These are phyloP conservation scores for Taxidea taxus DNA, from an alignment of 2,113 vertebrate species.

Conservation along the genomic window DNA sequence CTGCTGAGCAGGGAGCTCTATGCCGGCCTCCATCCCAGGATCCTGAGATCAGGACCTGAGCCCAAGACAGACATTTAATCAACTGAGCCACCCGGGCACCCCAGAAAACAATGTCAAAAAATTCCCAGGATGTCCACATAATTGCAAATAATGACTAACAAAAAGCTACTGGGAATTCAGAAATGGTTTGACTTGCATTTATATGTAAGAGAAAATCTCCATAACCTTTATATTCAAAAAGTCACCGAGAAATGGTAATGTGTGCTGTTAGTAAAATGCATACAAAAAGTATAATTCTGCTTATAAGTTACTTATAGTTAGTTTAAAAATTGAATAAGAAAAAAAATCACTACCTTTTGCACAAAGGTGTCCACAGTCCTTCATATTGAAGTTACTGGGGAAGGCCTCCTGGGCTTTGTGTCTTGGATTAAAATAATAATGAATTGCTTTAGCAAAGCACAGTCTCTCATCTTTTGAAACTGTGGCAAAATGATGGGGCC, in stretches of 20 bases:
- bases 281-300: not conserved
- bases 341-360: slow-evolving; percentile 80
- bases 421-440: slow-evolving; percentile 89
- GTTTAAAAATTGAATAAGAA: not conserved
- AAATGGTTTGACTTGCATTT: not conserved
- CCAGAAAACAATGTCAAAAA: not conserved
- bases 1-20: not conserved
- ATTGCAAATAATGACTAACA: not conserved
- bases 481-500: slow-evolving; percentile 88
- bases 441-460: slow-evolving; percentile 88
- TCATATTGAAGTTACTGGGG: slow-evolving; percentile 90
- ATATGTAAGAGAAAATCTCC: not conserved
- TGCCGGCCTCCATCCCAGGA: not conserved
- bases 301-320: slow-evolving; percentile 4
- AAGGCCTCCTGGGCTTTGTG: slow-evolving; percentile 88
- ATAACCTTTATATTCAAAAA: not conserved
- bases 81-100: not conserved
- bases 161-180: not conserved
- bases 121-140: not conserved
- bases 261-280: slow-evolving; percentile 1
- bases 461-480: slow-evolving; percentile 87
- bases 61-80: not conserved
- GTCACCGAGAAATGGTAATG: not conserved
- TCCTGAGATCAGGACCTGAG: not conserved
- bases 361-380: slow-evolving; percentile 86